A percentile compares a stretch with the other conserved stretches of the same genome.
phyloP scores from a whole-genome alignment of 1,140 invertebrate genomes.

The Globodera ellingtonae region DNA sequence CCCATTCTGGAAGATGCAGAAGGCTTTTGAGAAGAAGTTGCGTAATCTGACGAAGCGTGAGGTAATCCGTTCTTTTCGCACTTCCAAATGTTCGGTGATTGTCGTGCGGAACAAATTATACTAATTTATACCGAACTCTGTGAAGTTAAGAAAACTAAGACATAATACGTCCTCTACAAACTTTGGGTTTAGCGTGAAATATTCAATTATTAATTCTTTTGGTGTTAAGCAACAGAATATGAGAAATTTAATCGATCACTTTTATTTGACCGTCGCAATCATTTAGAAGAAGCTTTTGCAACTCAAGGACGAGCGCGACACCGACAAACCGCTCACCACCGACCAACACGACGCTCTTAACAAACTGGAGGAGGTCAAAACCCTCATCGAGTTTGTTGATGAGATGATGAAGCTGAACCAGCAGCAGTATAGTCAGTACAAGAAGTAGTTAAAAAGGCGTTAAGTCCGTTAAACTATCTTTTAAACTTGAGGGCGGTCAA shows the following conservation, averaged over 20 bases:
- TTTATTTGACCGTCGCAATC: background rate
- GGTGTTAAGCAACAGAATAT: no score
- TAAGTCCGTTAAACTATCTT: background rate
- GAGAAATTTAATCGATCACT: no score
- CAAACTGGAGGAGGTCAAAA: slow-evolving; percentile 35
- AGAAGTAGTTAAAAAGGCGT: background rate
- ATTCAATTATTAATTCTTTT: no score
- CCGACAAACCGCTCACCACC: slow-evolving; percentile 7
- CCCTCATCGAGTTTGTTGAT: slow-evolving; percentile 35
- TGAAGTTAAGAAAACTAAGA: background rate
- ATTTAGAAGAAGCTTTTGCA: slow-evolving; percentile 26
- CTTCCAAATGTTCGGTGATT: no score
- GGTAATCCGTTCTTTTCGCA: no score
- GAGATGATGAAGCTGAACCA: slow-evolving; percentile 32
- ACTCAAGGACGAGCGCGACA: slow-evolving; percentile 19
- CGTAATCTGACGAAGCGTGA: slow-evolving; percentile 39
- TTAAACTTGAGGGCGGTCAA: background rate
- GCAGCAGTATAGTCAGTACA: slow-evolving; percentile 32
- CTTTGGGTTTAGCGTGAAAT: no score
- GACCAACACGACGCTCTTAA: slow-evolving; percentile 36
- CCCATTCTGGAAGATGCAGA: slow-evolving; percentile 32
- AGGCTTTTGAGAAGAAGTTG: slow-evolving; percentile 35
- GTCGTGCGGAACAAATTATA: no score
- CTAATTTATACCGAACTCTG: background rate
- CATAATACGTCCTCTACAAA: no score